phyloP scores from a whole-genome alignment of 2,888 invertebrate species.

The Drosophila nigritarsus region DNA sequence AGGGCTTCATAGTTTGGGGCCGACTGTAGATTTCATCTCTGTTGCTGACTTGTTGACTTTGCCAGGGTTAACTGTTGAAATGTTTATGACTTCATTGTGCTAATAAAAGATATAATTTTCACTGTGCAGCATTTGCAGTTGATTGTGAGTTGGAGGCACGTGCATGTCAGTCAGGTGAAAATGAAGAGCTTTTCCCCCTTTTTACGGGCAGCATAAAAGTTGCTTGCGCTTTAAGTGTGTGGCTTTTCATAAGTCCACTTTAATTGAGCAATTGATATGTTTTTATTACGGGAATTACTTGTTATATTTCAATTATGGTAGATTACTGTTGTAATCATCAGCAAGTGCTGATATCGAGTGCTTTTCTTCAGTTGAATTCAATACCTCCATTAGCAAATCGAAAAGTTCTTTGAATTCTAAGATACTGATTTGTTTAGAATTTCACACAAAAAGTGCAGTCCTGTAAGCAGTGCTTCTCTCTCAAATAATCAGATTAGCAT shows the following conservation, averaged over 20 bases:
- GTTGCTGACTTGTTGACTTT: constrained; percentile 79
- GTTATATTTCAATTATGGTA: background rate
- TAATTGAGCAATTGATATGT: background rate
- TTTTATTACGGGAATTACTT: background rate
- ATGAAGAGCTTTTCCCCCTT: constrained; percentile 25
- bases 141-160: constrained; percentile 27
- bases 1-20: constrained; percentile 24
- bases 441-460: background rate
- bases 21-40: constrained; percentile 73
- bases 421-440: background rate
- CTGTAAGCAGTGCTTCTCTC: background rate
- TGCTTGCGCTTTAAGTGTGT: constrained; percentile 3
- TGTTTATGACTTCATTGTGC: constrained; percentile 80
- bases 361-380: background rate
- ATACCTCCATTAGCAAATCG: background rate
- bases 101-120: constrained; percentile 76
- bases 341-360: background rate
- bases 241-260: background rate
- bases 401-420: background rate
- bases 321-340: background rate
- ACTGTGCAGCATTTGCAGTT: constrained; percentile 11
- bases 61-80: constrained; percentile 71
- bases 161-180: constrained; percentile 45
- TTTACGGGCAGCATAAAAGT: constrained; percentile 32
- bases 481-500: constrained; percentile 68